phyloP scores from a whole-genome alignment of 1,140 invertebrate genomes.

The Magallana angulata region DNA sequence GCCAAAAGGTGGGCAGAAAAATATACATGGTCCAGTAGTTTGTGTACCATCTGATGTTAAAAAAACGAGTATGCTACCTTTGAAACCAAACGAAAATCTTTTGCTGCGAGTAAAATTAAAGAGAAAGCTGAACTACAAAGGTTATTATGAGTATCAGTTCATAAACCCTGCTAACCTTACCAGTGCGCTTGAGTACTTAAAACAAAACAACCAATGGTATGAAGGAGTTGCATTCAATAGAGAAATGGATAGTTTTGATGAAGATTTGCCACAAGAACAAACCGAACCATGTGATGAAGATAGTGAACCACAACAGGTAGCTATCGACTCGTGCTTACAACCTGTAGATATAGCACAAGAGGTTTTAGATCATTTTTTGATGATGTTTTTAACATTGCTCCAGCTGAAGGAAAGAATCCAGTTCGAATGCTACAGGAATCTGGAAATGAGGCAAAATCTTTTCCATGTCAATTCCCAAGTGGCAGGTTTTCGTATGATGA shows the following conservation, averaged over 20 bases:
- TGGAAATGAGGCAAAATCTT: conserved; percentile 43
- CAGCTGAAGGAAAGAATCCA: conserved; percentile 43
- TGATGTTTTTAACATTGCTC: conserved; percentile 47
- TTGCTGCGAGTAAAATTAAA: conserved; percentile 49
- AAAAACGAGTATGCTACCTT: conserved; percentile 15
- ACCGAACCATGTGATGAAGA: background rate
- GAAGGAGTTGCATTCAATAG: background rate
- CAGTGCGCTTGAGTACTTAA: conserved; percentile 28
- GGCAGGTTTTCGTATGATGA: conserved; percentile 37
- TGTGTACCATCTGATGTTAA: conserved; percentile 40
- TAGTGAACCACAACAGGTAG: background rate
- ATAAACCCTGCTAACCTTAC: conserved; percentile 40
- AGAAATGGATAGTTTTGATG: background rate
- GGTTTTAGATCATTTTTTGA: conserved; percentile 49
- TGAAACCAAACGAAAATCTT: conserved; percentile 35
- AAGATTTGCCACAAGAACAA: conserved; percentile 10
- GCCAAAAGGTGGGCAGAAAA: too few relatives aligned
- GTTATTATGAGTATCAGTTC: conserved; percentile 45
- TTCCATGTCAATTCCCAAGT: conserved; percentile 40
- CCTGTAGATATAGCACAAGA: conserved; percentile 59
- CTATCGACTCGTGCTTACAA: conserved; percentile 53
- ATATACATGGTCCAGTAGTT: conserved; percentile 31
- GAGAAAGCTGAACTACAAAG: conserved; percentile 50
- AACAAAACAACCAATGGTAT: conserved; percentile 48
- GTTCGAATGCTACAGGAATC: conserved; percentile 41